Evolutionary conservation across 2,888 invertebrate species (phyloP).

Genomic region (Stenoptilia bipunctidactyla): DNA sequence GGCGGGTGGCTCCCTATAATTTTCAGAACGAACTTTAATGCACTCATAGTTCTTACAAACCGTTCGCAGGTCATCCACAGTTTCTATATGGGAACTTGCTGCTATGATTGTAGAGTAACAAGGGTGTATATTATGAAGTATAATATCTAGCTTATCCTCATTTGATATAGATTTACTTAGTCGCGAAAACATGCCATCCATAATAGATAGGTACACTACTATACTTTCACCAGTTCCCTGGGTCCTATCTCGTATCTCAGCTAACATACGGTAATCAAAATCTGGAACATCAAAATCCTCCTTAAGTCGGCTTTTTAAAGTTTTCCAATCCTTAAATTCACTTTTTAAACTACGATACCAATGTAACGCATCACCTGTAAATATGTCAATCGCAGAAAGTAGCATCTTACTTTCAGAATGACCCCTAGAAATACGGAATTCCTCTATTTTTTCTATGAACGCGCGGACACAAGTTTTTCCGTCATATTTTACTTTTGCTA

Average conservation of each 20-base stretch:
- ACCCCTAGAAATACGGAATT: conserved; percentile 4
- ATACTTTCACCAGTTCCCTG: conserved; percentile 7
- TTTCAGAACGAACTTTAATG: conserved; percentile 8
- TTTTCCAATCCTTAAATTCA: background rate
- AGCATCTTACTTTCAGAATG: conserved; percentile 3
- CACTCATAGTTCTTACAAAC: conserved; percentile 12
- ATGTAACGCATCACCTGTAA: conserved; percentile 5
- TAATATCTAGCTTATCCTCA: conserved; percentile 12
- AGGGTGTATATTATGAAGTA: conserved; percentile 13
- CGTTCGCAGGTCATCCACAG: conserved; percentile 3
- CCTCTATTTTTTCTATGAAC: conserved; percentile 7
- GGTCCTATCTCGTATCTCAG: conserved; percentile 5
- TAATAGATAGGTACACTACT: conserved; percentile 8
- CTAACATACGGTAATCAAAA: conserved; percentile 11
- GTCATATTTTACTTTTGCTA: conserved; percentile 9
- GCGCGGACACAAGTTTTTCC: conserved; percentile 9
- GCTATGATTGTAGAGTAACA: conserved; percentile 12
- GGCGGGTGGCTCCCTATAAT: conserved; percentile 12
- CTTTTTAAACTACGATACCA: conserved; percentile 4
- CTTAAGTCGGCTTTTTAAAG: background rate
- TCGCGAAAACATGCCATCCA: conserved; percentile 14
- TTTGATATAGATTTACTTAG: conserved; percentile 8
- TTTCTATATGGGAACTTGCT: conserved; percentile 3
- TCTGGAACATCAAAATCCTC: conserved; percentile 9
- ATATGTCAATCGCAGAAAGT: conserved; percentile 5